Conservation (phyloP, 2,113 vertebrate species). For the Pristiophorus japonicus region DNA sequence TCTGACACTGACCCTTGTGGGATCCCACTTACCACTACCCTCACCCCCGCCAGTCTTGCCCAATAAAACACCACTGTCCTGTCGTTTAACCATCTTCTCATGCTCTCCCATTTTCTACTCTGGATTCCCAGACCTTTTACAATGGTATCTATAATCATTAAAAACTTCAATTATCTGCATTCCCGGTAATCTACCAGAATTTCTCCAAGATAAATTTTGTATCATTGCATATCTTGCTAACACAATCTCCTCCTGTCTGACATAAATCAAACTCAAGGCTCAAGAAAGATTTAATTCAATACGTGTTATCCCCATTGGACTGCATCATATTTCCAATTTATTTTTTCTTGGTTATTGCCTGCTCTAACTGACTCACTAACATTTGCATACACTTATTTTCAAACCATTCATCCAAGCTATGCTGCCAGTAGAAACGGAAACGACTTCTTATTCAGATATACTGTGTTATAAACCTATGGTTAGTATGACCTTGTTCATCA, state of each 20-base stretch:
- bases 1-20: too few relatives aligned
- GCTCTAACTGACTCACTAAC: too few relatives aligned
- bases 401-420: too few relatives aligned
- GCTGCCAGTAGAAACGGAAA: too few relatives aligned
- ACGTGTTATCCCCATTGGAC: too few relatives aligned
- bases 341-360: neutral
- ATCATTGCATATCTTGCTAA: neutral
- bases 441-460: too few relatives aligned
- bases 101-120: neutral
- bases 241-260: neutral
- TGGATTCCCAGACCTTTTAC: neutral
- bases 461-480: too few relatives aligned
- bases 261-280: neutral
- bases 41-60: too few relatives aligned
- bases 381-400: too few relatives aligned
- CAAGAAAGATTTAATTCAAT: neutral
- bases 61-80: neutral
- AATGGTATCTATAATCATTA: neutral
- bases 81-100: neutral
- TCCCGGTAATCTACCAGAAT: neutral
- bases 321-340: neutral
- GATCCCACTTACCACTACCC: too few relatives aligned
- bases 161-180: neutral
- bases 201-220: neutral
- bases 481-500: too few relatives aligned